Conservation (phyloP, 2,797 vertebrate species). For the Podarcis siculus region DNA sequence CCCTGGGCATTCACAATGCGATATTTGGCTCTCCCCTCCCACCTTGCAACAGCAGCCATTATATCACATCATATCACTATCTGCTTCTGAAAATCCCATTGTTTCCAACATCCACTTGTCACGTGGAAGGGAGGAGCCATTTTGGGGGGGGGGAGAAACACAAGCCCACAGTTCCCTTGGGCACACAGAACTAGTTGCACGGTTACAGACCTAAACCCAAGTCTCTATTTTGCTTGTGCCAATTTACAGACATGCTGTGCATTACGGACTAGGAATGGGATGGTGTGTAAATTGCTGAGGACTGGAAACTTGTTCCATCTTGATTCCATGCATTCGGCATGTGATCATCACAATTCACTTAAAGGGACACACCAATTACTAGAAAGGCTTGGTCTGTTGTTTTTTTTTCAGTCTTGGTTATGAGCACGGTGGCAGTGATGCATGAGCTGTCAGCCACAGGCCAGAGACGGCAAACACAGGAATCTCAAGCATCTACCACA, state of each 20-base stretch:
- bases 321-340: constrained; percentile 3
- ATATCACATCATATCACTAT: too few relatives aligned
- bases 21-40: too few relatives aligned
- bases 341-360: not conserved
- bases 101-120: not conserved
- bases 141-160: too few relatives aligned
- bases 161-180: not conserved
- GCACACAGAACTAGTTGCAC: not conserved
- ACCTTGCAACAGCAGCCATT: not conserved
- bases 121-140: not conserved
- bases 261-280: not conserved
- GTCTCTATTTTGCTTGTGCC: constrained; percentile 23
- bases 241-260: not conserved
- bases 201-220: not conserved
- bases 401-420: not conserved
- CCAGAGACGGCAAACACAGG: not conserved
- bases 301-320: constrained; percentile 10
- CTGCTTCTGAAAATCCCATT: not conserved
- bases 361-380: not conserved
- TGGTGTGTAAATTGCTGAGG: not conserved
- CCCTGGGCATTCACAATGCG: not conserved
- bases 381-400: not conserved
- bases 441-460: constrained; percentile 30
- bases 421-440: not conserved
- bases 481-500: not conserved